Conservation (phyloP, 2,888 invertebrate genomes). For the Lacanobia wlatinum region DNA sequence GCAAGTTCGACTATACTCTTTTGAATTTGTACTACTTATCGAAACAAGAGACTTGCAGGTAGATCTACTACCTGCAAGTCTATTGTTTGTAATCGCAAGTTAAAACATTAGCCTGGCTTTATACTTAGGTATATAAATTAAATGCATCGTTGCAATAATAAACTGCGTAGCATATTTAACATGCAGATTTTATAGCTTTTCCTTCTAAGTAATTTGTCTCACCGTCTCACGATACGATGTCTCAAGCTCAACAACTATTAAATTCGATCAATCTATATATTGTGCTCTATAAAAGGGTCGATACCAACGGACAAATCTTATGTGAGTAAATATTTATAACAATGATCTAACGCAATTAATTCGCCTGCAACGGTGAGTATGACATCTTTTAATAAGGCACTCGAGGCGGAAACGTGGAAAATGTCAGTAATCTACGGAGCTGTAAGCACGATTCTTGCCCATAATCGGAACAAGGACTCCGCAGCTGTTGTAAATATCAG, state of each 20-base stretch:
- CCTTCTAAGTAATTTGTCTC: slow-evolving; percentile 24
- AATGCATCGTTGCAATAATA: slow-evolving; percentile 42
- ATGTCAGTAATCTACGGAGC: slow-evolving; percentile 88
- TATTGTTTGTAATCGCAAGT: slow-evolving; percentile 36
- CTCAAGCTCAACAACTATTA: neutral
- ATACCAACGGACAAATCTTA: slow-evolving; percentile 39
- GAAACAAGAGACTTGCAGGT: too few species aligned
- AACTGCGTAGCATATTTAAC: slow-evolving; percentile 24
- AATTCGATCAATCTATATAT: slow-evolving; percentile 28
- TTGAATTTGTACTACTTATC: slow-evolving; percentile 16
- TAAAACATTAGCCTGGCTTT: slow-evolving; percentile 34
- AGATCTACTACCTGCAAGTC: slow-evolving; percentile 23
- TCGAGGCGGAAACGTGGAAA: slow-evolving; percentile 89
- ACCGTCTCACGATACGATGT: slow-evolving; percentile 30
- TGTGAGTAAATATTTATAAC: slow-evolving; percentile 58
- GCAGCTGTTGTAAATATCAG: slow-evolving; percentile 89
- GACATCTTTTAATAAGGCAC: slow-evolving; percentile 88
- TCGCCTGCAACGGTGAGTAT: slow-evolving; percentile 70
- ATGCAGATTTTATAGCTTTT: slow-evolving; percentile 26
- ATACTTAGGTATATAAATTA: slow-evolving; percentile 40
- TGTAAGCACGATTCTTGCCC: slow-evolving; percentile 88
- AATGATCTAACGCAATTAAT: slow-evolving; percentile 61
- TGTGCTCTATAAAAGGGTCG: slow-evolving; percentile 16
- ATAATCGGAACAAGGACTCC: slow-evolving; percentile 90
- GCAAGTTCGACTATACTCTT: slow-evolving; percentile 19